These are phyloP conservation scores for Craniophora ligustri DNA, from an alignment of 2,888 invertebrate species.

Conservation along the genomic window DNA sequence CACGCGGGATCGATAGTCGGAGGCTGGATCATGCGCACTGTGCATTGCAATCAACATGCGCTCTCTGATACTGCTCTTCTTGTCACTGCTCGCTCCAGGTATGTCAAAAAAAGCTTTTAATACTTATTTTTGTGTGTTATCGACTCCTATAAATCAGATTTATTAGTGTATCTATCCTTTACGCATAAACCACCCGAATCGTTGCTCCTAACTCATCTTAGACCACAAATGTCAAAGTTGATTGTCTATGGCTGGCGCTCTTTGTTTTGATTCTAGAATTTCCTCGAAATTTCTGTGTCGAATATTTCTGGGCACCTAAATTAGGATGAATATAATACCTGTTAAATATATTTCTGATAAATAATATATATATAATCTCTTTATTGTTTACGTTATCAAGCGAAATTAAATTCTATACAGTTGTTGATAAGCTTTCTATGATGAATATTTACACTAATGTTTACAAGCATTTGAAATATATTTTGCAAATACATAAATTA, in stretches of 20 bases:
- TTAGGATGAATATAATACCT: background rate
- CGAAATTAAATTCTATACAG: background rate
- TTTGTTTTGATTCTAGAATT: constrained; percentile 48
- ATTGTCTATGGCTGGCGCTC: constrained; percentile 57
- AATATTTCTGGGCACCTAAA: background rate
- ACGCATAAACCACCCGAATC: constrained; percentile 25
- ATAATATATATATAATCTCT: background rate
- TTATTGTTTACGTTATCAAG: background rate
- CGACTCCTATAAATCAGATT: constrained; percentile 23
- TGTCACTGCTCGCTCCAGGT: constrained; percentile 79
- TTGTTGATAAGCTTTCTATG: constrained; percentile 7
- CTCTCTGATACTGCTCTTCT: constrained; percentile 77
- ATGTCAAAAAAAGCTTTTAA: constrained; percentile 66
- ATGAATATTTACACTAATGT: constrained; percentile 29
- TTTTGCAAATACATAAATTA: background rate
- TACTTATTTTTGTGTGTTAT: constrained; percentile 11
- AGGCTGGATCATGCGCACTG: constrained; percentile 82
- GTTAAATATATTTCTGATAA: background rate
- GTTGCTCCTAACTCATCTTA: constrained; percentile 18
- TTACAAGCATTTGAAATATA: constrained; percentile 10
- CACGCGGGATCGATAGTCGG: constrained; percentile 78
- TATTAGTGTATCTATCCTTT: constrained; percentile 31
- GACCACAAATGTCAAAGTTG: constrained; percentile 57
- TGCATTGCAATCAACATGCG: constrained; percentile 78
- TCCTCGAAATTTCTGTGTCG: background rate